Base-by-base conservation (phyloP, 2,113 vertebrate species). In the Anguilla japonica region DNA sequence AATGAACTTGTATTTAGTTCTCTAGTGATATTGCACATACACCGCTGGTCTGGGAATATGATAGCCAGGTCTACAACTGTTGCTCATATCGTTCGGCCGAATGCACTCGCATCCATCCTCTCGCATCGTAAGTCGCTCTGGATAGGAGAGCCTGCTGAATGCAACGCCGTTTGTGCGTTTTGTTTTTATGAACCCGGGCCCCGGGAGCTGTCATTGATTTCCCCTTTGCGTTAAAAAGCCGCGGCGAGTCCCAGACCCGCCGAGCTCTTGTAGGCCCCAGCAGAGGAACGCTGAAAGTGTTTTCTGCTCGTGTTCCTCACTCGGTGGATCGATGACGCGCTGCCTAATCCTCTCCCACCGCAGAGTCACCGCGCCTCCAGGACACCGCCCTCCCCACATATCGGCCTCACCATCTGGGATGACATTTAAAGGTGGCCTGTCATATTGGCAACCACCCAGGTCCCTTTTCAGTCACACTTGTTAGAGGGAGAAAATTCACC, bases 271-370 rank as follows among this genome's bases (percentile, higher is more conserved):
- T 81, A 63, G 50, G 79, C 40, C 63, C 41, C 82, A 75, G 39
- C 78, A 50, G 16, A 89, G 85, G 88, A 89, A 57, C 46, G 83
- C 53, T 34, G 83, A 78, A 26, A 91, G 93, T 93, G 93, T 93
- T 53, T 81, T 84, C 88, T 84, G 5, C 88, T 91, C 93, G 92
- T 91, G 91, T 93, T 93, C 91, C 85, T 86, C 92, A 90, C 91
- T 91, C 91, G 57, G 88, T 91, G 92, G 92, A 93, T 95, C 91
- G 85, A 94, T 93, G 91, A 88, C 93, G 93, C 91, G 90, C 90
- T 90, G 89, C 89, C 85, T 88, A 90, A 87, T 91, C 91, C 89
- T 46, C 56, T 22, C 11, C 41, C 3, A 41, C 67, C 41, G 14
- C 13, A 2, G 40, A 60, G 50, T n/a, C 86, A 29, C 86, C 15